Conservation (phyloP, 92 coral and sea anemone genomes). For the Zoanthus gigantus region DNA sequence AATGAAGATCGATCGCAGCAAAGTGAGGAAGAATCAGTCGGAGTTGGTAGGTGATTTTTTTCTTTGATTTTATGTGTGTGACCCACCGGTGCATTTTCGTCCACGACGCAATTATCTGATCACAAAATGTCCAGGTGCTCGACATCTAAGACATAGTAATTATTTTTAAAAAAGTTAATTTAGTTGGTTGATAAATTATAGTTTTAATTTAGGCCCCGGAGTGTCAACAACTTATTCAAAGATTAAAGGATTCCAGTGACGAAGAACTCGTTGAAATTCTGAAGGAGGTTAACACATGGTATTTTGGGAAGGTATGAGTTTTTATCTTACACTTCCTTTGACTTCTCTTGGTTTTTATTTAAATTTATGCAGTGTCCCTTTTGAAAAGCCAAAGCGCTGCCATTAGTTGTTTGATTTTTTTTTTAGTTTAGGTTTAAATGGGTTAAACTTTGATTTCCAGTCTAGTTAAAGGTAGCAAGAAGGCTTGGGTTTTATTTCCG, state of each 20-base stretch:
- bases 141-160: neutral
- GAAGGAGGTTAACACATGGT: conserved; percentile 95
- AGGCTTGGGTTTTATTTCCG: neutral
- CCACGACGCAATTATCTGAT: neutral
- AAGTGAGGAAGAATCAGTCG: conserved; percentile 95
- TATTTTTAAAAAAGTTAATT: neutral
- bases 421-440: too few species aligned
- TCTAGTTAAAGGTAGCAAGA: neutral
- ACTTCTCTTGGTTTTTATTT: neutral
- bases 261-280: conserved; percentile 79
- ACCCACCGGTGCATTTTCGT: neutral
- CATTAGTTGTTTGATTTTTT: neutral
- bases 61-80: neutral
- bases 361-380: neutral
- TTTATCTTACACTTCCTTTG: neutral
- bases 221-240: conserved; percentile 89
- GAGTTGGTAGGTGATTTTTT: conserved; percentile 82
- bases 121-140: conserved; percentile 28
- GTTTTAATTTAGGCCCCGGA: conserved; percentile 82
- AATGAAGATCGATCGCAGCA: conserved; percentile 98
- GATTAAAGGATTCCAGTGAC: conserved; percentile 85
- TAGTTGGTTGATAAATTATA: conserved; percentile 10
- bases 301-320: conserved; percentile 87
- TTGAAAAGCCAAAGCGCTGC: neutral
- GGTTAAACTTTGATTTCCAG: too few species aligned